Base-by-base conservation (phyloP, 2,888 invertebrate genomes). In the Apotomis turbidana region DNA sequence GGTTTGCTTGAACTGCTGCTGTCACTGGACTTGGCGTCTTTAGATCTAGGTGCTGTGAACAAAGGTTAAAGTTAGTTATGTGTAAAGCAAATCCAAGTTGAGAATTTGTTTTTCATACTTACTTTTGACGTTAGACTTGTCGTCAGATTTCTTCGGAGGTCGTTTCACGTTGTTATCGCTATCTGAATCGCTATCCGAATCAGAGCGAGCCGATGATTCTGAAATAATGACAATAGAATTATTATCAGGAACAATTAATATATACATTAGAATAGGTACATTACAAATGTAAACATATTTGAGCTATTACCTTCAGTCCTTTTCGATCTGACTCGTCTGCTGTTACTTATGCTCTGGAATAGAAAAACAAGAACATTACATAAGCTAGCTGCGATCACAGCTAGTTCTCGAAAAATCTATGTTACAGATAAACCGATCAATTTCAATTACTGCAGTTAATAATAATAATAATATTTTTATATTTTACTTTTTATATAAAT, bases 111-210 rank as follows among this genome's bases (percentile, higher is more conserved):
- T 61, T n/a, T 67, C 54, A 68, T 58, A 75, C 85, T 82, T 84
- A 91, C 92, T 84, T 83, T 90, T 91, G 46, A 81, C 77, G 57
- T 61, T 79, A 0, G 84, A 84, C 80, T 93, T 93, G 9, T 93
- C 93, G 36, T 90, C 89, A 0, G 81, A 77, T 75, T 92, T 92
- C 70, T 92, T 92, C 4, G 90, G 85, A 46, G 89, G 85, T 74
- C 91, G 85, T 74, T 93, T 93, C 38, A 89, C 86, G 77, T 91
- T 86, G 73, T 87, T 80, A 78, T 95, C 95, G 41, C 94, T 94
- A 76, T 94, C 94, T 13, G 94, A 93, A 78, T 93, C 93, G 74
- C 93, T 94, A 74, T 94, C 94, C 0, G 92, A 87, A 77, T 93
- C 93, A 0, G 92, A 92, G 9, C 88, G 85, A 2, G 90, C 87